These are phyloP conservation scores for Geotrypetes seraphini DNA, from an alignment of 2,797 vertebrate species.

Conservation along the genomic window DNA sequence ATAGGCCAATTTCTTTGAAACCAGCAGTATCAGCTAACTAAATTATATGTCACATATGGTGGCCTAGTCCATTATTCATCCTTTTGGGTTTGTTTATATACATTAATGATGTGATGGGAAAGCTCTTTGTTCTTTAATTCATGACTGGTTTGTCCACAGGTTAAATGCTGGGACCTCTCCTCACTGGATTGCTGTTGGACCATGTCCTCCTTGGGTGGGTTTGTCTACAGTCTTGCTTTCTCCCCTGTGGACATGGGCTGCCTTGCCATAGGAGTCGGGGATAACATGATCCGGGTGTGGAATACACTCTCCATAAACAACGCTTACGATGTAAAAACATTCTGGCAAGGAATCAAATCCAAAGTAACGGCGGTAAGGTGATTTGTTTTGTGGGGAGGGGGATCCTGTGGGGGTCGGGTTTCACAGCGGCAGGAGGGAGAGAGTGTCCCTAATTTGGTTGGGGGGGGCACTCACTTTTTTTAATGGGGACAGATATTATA, in stretches of 20 bases:
- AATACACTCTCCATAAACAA: constrained; percentile 78
- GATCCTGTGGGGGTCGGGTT: too few relatives aligned
- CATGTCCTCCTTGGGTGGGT: constrained; percentile 82
- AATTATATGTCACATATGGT: too few relatives aligned
- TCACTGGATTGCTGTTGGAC: constrained; percentile 84
- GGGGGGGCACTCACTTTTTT: too few relatives aligned
- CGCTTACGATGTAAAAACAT: constrained; percentile 72
- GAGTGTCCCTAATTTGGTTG: too few relatives aligned
- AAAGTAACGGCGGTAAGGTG: constrained; percentile 87
- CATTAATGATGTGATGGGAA: neutral
- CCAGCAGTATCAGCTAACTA: too few relatives aligned
- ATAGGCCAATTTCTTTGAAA: too few relatives aligned
- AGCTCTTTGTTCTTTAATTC: neutral
- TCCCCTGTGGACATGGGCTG: constrained; percentile 76
- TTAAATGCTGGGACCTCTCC: constrained; percentile 87
- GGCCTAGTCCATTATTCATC: too few relatives aligned
- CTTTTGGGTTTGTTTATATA: too few relatives aligned
- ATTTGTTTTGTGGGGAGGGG: too few relatives aligned
- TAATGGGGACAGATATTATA: too few relatives aligned
- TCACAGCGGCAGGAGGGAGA: too few relatives aligned
- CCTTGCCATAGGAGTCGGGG: constrained; percentile 84
- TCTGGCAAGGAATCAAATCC: constrained; percentile 93
- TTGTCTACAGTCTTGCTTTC: constrained; percentile 79
- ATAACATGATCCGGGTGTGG: constrained; percentile 91
- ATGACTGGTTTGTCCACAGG: constrained; percentile 46